Evolutionary conservation across 2,113 vertebrate genomes (phyloP), one percentile per base, ranked within the genome.

Genomic region (Carassius carassius): DNA sequence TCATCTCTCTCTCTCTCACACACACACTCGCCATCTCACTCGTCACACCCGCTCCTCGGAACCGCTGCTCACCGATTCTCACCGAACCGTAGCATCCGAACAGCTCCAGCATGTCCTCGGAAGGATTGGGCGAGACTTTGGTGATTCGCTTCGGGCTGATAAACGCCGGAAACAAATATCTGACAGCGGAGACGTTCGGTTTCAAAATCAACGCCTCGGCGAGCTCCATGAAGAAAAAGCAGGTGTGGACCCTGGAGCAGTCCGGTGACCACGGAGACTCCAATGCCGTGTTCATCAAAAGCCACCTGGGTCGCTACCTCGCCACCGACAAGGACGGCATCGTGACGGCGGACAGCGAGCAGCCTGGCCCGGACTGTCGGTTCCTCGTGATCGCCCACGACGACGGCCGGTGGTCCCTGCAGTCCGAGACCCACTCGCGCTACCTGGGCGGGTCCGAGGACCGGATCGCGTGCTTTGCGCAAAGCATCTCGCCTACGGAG

Each of bases 201-300:
- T 98, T 99, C 92, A 99, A 97, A 89, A 95, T 99, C 93, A 99
- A 99, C 90, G 98, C 97, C 0, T 98, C 97, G 41, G 98, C 97
- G 83, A 91, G 94, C 91, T 97, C 96, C 93, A 95, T 99, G 95
- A 98, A 98, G 93, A 99, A 98, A 93, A 99, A 99, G 94, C 98
- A 99, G 95, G 97, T 97, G 87, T 99, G 98, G 98, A 98, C 97
- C 58, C 95, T 99, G 94, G 97, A 99, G 93, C 97, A 96, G 91
- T 95, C 95, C 44, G 95, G 93, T 62, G 96, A 95, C 73, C 95
- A 95, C 85, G 94, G 94, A 60, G 81, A 85, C 76, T 81, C 76
- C 86, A 94, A 92, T 87, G 95, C 91, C 11, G 97, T 98, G 12
- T 94, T 97, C 91, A 93, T 99, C n/a, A 93, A 92, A 21, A 98